phyloP scores from a whole-genome alignment of 2,113 vertebrate species.

The Gopherus flavomarginatus region DNA sequence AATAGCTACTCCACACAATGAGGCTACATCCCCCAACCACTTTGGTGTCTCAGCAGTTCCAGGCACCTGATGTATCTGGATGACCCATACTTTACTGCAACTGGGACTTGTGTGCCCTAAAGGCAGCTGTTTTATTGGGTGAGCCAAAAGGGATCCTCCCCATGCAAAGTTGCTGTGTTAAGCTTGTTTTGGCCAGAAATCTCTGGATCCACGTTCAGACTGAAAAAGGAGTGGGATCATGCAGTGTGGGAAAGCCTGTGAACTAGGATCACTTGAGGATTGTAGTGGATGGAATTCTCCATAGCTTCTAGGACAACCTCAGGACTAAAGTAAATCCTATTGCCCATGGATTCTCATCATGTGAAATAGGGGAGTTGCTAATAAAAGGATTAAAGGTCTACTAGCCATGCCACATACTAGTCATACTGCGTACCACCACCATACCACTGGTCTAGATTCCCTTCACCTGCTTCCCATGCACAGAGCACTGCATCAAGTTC shows the following conservation, averaged over 20 bases:
- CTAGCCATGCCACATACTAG: background rate
- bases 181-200: background rate
- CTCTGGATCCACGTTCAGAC: background rate
- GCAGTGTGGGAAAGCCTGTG: background rate
- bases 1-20: background rate
- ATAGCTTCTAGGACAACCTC: background rate
- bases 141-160: background rate
- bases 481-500: slow-evolving; percentile 29
- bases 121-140: background rate
- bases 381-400: background rate
- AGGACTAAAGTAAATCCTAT: background rate
- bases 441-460: background rate
- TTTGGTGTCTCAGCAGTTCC: slow-evolving; percentile 22
- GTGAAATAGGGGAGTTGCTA: background rate
- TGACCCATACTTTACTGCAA: background rate
- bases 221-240: background rate
- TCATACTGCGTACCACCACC: background rate
- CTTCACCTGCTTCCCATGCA: background rate
- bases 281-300: background rate
- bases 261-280: background rate
- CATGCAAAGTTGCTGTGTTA: background rate
- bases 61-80: background rate
- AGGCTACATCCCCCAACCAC: background rate
- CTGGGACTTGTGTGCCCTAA: background rate
- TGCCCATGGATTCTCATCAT: background rate